These are phyloP conservation scores for Chondrosia reniformis DNA, from an alignment of 37 sponge, comb jelly and placozoan genomes.

Conservation along the genomic window DNA sequence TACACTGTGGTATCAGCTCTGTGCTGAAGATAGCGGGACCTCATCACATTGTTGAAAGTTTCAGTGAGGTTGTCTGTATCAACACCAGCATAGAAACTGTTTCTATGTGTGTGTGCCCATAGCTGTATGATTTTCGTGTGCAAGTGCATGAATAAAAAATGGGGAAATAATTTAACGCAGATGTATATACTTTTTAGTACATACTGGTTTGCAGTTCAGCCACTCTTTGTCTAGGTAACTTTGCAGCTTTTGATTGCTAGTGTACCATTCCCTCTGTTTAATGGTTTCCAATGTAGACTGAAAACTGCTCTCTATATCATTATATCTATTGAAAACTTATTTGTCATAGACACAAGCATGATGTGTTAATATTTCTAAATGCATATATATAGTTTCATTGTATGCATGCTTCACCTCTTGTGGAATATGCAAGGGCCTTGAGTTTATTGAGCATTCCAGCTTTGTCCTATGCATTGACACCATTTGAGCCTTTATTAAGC, in stretches of 20 bases:
- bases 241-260: conserved; percentile 15
- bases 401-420: not conserved
- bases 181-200: not conserved
- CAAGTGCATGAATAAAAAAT: not conserved
- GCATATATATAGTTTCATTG: too few species aligned
- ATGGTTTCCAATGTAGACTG: not conserved
- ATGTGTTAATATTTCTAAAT: too few species aligned
- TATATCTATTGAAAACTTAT: too few species aligned
- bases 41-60: conserved; percentile 28
- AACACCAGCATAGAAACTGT: conserved; percentile 18
- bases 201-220: conserved; percentile 22
- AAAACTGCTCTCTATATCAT: conserved; percentile 26
- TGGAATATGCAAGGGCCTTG: not conserved
- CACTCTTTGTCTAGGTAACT: conserved; percentile 24
- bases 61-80: conserved; percentile 44
- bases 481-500: not conserved
- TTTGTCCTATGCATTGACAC: not conserved
- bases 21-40: conserved; percentile 22
- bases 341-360: too few species aligned
- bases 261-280: conserved; percentile 6
- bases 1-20: conserved; percentile 23
- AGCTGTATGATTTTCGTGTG: conserved; percentile 3
- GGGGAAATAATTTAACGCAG: not conserved
- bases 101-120: conserved; percentile 22
- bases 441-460: not conserved